A percentile compares a stretch with the other conserved stretches of the same genome.
These are phyloP conservation scores for Metopolophium dirhodum DNA, from an alignment of 1,140 invertebrate genomes.

Conservation along the genomic window DNA sequence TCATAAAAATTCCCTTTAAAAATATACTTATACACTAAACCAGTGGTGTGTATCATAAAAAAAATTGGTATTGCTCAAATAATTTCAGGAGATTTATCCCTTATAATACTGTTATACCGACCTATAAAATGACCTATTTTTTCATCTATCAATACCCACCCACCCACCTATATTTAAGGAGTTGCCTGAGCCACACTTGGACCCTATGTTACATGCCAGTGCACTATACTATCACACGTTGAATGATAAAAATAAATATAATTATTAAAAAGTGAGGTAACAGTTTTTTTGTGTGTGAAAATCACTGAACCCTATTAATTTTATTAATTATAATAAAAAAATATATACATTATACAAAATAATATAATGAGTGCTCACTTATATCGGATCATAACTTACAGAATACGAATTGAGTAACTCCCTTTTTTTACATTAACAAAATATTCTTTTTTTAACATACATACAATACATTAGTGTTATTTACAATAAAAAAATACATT, in stretches of 20 bases:
- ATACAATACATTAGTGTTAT: conserved; percentile 56
- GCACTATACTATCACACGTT: background rate
- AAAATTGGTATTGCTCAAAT: too few relatives aligned
- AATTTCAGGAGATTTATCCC: too few relatives aligned
- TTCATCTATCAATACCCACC: too few relatives aligned
- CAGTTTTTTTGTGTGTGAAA: conserved; percentile 30
- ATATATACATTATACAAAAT: conserved; percentile 57
- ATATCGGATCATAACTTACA: conserved; percentile 39
- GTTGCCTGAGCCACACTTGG: too few relatives aligned
- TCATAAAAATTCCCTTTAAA: background rate
- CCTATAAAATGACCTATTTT: too few relatives aligned
- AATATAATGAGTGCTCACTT: conserved; percentile 54
- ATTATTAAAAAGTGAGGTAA: background rate
- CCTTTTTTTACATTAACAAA: conserved; percentile 55
- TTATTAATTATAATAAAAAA: conserved; percentile 56
- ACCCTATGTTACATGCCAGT: background rate
- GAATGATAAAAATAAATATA: background rate
- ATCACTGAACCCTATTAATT: conserved; percentile 50
- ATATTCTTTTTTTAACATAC: conserved; percentile 56
- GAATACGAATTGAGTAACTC: conserved; percentile 45
- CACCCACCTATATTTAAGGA: too few relatives aligned
- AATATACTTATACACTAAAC: background rate
- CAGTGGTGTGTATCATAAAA: too few relatives aligned
- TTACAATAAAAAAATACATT: conserved; percentile 57
- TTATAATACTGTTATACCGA: too few relatives aligned